These are phyloP conservation scores for Dione juno DNA, from an alignment of 2,888 invertebrate genomes.

Conservation along the genomic window DNA sequence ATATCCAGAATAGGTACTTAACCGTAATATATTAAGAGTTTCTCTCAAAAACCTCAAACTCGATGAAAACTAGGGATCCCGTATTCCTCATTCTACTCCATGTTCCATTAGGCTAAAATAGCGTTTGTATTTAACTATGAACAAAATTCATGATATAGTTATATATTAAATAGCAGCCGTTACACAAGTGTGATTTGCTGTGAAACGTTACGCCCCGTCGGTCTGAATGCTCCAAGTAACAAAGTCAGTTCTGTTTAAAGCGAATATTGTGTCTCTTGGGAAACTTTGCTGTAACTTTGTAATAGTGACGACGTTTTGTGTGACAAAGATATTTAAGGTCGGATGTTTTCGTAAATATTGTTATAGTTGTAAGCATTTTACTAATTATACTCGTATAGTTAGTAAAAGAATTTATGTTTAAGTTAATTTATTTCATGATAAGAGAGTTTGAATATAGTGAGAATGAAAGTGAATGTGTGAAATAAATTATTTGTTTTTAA, in stretches of 20 bases:
- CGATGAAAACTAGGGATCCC: too few relatives aligned
- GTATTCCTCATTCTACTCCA: too few relatives aligned
- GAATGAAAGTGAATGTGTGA: too few relatives aligned
- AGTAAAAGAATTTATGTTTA: too few relatives aligned
- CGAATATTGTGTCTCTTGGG: constrained; percentile 19
- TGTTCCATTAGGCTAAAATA: background rate
- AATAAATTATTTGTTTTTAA: too few relatives aligned
- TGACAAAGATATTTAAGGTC: constrained; percentile 1
- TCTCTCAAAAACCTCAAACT: constrained; percentile 5
- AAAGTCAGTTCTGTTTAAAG: constrained; percentile 39
- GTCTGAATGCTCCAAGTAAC: constrained; percentile 24
- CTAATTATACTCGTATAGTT: too few relatives aligned
- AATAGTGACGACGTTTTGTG: constrained; percentile 14
- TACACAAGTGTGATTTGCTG: constrained; percentile 28
- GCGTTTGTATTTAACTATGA: background rate
- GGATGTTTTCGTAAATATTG: background rate
- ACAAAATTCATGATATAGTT: background rate
- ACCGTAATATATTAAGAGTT: constrained; percentile 8
- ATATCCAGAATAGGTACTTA: background rate
- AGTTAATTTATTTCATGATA: too few relatives aligned
- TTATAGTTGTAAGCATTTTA: background rate
- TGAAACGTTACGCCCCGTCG: constrained; percentile 24
- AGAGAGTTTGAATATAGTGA: too few relatives aligned
- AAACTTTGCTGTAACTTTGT: constrained; percentile 15
- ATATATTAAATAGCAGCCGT: constrained; percentile 14